Evolutionary conservation across 2,113 vertebrate species (phyloP), one percentile per base, ranked within the genome.

Genomic region (Enhydra lutris): DNA sequence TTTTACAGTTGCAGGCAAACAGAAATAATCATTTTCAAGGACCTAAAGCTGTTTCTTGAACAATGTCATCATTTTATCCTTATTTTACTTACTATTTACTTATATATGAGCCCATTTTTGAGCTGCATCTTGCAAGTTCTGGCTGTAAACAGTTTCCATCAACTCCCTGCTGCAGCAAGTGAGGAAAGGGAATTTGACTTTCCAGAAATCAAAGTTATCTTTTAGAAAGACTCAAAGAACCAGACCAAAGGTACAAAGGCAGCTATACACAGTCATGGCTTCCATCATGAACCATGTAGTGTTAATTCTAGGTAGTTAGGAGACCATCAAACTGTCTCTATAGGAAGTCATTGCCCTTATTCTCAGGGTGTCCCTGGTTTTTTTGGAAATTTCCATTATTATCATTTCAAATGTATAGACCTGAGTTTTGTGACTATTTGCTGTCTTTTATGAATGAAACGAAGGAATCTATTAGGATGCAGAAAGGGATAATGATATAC

Each of bases 41-140:
- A 99, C 98, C 98, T 99, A 98, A 98, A 99, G 98, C 98, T 99
- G 98, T 99, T 99, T 98, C 98, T 99, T 99, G 98, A 99, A 99
- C 98, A 99, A 99, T 98, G 98, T 97, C 98, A 98, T 99, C 98
- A 99, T 98, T 99, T 99, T 99, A 97, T 98, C 94, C 84, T 98
- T 98, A 98, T 98, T 99, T 99, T 99, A 98, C 98, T 98, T 98
- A 99, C 98, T 98, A 98, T 98, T 99, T 98, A 98, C 97, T 97
- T 95, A 97, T 94, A 96, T 98, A 98, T 98, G 98, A 98, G 97
- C 94, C 98, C 97, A 85, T 79, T 97, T 98, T 97, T 97, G 98
- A 98, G 97, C 73, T 96, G 95, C 90, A 95, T 97, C 94, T 96
- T 96, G 91, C 52, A 95, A 97, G 95, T 98, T 96, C 93, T 96